Evolutionary conservation across 2,888 invertebrate genomes (phyloP).

Genomic region (Didymodactylos carnosus): DNA sequence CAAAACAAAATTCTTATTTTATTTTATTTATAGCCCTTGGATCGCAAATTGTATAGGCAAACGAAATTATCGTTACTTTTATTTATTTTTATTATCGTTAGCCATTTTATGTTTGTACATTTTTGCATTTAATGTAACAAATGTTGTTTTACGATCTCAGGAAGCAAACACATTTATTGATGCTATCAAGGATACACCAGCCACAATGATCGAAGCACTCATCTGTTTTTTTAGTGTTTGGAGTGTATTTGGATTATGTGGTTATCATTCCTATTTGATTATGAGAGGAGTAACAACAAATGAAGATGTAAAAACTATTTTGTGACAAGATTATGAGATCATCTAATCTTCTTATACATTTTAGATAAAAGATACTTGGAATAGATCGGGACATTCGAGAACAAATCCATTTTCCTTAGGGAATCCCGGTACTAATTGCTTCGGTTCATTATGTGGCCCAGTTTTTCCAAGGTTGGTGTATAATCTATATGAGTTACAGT

Average conservation of each 20-base stretch:
- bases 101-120: constrained; percentile 90
- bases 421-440: not conserved
- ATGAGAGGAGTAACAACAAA: constrained; percentile 96
- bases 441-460: not conserved
- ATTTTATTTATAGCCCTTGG: constrained; percentile 65
- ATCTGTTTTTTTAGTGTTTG: constrained; percentile 93
- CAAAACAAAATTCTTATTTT: constrained; percentile 45
- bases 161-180: constrained; percentile 46
- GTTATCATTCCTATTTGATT: constrained; percentile 94
- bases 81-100: constrained; percentile 89
- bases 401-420: not conserved
- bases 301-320: constrained; percentile 65
- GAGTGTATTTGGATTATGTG: constrained; percentile 92
- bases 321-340: too few species aligned
- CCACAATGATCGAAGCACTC: constrained; percentile 58
- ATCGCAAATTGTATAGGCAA: constrained; percentile 42
- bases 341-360: not conserved
- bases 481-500: too few species aligned
- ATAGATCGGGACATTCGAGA: not conserved
- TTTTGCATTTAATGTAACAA: constrained; percentile 83
- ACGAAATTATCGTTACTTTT: constrained; percentile 96
- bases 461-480: not conserved
- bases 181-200: constrained; percentile 68
- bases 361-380: not conserved
- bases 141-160: constrained; percentile 57